Percentiles rank a stretch among this genome's conserved stretches.
These are phyloP conservation scores for Oreamnos americanus DNA, from an alignment of 2,113 vertebrate genomes.

Conservation along the genomic window DNA sequence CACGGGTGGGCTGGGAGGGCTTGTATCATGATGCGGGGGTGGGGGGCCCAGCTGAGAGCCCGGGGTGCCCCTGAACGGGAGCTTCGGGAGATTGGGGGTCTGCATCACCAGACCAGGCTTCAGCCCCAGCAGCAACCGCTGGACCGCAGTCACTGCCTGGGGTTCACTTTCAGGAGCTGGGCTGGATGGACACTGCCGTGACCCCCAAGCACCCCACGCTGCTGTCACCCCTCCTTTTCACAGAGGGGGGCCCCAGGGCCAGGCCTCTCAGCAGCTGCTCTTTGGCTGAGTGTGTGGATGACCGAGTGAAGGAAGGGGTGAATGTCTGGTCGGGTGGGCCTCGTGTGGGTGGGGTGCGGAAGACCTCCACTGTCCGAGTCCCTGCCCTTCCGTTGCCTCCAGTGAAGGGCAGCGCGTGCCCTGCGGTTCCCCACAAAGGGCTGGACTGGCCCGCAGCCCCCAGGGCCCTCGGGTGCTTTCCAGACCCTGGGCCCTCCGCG, in stretches of 20 bases:
- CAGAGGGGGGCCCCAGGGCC: neutral
- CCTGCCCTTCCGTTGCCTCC: neutral
- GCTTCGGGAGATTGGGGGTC: neutral
- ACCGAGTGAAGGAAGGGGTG: neutral
- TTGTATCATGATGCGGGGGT: fast-evolving
- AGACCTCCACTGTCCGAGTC: fast-evolving
- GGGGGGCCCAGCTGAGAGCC: neutral
- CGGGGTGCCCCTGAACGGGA: neutral
- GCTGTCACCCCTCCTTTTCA: neutral
- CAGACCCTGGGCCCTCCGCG: fast-evolving
- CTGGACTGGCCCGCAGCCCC: neutral
- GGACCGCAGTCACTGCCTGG: fast-evolving
- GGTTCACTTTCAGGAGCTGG: neutral
- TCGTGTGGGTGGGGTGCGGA: neutral
- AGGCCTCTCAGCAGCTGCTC: neutral
- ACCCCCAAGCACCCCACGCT: fast-evolving
- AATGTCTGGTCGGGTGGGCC: neutral
- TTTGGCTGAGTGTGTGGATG: neutral
- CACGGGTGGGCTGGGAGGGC: fast-evolving
- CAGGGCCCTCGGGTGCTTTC: neutral
- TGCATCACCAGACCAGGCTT: neutral
- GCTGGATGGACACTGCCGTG: fast-evolving
- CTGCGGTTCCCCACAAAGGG: fast-evolving
- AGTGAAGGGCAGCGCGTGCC: neutral
- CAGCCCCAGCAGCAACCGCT: neutral